These are phyloP conservation scores for Caenorhabditis sulstoni DNA, from an alignment of 2,888 invertebrate genomes.

Conservation along the genomic window DNA sequence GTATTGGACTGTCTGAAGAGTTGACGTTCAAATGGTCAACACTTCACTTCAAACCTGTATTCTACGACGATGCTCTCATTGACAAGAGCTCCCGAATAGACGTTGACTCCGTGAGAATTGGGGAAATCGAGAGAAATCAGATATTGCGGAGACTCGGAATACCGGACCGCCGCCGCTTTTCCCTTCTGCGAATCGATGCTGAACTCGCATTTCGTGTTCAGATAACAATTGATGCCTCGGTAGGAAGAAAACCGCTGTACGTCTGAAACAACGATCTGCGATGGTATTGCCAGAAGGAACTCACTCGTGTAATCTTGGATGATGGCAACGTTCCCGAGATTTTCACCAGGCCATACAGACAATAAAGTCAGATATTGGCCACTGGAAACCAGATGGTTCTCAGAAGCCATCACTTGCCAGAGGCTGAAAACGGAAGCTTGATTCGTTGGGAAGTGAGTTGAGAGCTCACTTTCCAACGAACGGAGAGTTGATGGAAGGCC, in stretches of 20 bases:
- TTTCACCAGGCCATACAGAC: background rate
- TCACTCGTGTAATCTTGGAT: slow-evolving; percentile 9
- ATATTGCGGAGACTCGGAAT: background rate
- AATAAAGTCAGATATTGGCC: background rate
- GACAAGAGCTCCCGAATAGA: background rate
- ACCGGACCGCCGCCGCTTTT: background rate
- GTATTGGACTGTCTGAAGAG: background rate
- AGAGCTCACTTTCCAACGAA: slow-evolving; percentile 1
- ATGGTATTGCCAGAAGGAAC: background rate
- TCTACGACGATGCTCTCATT: too few species aligned
- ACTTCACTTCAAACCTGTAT: background rate
- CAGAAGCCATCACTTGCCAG: slow-evolving; percentile 1
- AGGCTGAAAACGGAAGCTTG: background rate
- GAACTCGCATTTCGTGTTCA: slow-evolving; percentile 3
- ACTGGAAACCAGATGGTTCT: slow-evolving; percentile 7
- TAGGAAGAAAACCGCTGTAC: background rate
- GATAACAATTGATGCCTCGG: slow-evolving; percentile 3
- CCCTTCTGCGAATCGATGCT: background rate
- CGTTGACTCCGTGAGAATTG: background rate
- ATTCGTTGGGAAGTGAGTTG: background rate
- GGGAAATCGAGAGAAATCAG: background rate
- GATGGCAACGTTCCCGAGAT: slow-evolving; percentile 3
- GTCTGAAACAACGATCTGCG: slow-evolving; percentile 1
- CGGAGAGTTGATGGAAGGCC: background rate
- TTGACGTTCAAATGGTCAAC: too few species aligned